phyloP scores from a whole-genome alignment of 2,888 invertebrate genomes.

The Microctonus brassicae region DNA sequence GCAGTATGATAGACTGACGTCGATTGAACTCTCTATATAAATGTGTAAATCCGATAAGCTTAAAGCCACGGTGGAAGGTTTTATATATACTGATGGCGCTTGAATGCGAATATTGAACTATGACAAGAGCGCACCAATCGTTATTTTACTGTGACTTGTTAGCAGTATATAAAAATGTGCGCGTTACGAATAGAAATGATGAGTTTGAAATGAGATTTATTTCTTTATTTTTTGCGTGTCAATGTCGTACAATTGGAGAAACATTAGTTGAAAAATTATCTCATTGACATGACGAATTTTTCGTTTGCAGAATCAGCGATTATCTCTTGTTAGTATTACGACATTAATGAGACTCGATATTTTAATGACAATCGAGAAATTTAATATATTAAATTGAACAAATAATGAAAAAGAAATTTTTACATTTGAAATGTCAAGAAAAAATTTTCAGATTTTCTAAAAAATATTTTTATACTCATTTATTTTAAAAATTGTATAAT shows the following conservation, averaged over 20 bases:
- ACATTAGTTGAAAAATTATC: background rate
- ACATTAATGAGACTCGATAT: background rate
- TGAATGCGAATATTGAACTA: background rate
- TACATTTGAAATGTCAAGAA: too few species aligned
- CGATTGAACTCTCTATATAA: background rate
- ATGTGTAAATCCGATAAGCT: background rate
- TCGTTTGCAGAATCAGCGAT: too few species aligned
- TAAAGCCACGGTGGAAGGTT: background rate
- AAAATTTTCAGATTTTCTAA: too few species aligned
- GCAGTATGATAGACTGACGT: background rate
- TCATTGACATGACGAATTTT: too few species aligned
- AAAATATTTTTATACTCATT: too few species aligned
- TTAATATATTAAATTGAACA: too few species aligned
- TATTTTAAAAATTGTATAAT: too few species aligned
- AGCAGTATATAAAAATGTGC: background rate
- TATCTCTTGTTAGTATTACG: background rate
- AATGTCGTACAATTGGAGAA: constrained; percentile 5
- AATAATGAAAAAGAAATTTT: too few species aligned
- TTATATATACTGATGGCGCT: background rate
- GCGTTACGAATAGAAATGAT: constrained; percentile 13
- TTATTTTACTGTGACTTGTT: constrained; percentile 9
- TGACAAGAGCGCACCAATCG: constrained; percentile 1
- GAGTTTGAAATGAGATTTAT: background rate
- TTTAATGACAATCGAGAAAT: background rate
- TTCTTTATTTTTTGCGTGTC: background rate